phyloP scores from a whole-genome alignment of 1,140 invertebrate species.

The Agrilus planipennis region DNA sequence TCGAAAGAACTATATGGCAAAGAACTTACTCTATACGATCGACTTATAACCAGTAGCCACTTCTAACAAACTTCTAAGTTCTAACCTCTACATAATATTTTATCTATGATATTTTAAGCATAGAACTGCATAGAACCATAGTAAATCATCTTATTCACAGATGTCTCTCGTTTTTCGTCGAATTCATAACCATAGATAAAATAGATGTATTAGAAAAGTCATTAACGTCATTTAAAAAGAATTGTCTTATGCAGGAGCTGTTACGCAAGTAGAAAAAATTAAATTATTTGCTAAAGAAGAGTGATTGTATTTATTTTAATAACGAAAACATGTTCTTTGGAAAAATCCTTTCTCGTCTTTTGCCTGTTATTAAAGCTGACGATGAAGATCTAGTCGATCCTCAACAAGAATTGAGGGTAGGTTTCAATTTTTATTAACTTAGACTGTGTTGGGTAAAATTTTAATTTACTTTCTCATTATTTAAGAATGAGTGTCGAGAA shows the following conservation, averaged over 20 bases:
- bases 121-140: too few relatives aligned
- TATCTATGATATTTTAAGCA: too few relatives aligned
- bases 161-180: too few relatives aligned
- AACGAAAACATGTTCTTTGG: conserved; percentile 25
- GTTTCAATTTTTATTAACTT: conserved; percentile 8
- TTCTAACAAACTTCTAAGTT: too few relatives aligned
- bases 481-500: conserved; percentile 49
- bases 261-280: not conserved
- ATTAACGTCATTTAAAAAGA: not conserved
- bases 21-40: too few relatives aligned
- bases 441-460: conserved; percentile 1
- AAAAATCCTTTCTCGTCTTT: conserved; percentile 28
- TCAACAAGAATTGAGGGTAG: conserved; percentile 53
- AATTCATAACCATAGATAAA: too few relatives aligned
- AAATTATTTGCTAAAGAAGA: too few relatives aligned
- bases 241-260: not conserved
- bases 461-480: conserved; percentile 7
- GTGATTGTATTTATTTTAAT: too few relatives aligned
- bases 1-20: too few relatives aligned
- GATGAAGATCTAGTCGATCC: conserved; percentile 67
- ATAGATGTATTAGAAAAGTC: not conserved
- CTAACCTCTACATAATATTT: too few relatives aligned
- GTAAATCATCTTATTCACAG: too few relatives aligned
- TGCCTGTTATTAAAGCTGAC: conserved; percentile 48
- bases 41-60: too few relatives aligned